Evolutionary conservation across 2,888 invertebrate genomes (phyloP).

Genomic region (Tanypteryx hageni): DNA sequence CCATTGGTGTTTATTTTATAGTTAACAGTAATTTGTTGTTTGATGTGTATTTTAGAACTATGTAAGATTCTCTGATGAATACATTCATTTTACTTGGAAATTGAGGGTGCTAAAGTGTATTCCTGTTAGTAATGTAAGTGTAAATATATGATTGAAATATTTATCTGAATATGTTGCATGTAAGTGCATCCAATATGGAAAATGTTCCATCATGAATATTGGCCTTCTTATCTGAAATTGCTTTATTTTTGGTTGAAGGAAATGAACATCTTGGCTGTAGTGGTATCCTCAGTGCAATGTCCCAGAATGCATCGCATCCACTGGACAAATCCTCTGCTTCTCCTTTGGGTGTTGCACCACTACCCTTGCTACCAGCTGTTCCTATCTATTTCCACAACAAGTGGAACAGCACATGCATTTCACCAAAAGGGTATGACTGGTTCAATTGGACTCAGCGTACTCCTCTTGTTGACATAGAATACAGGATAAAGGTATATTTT

Average conservation of each 20-base stretch:
- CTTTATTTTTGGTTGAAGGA: background rate
- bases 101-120: too few species aligned
- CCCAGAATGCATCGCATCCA: background rate
- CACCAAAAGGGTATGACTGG: background rate
- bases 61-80: too few species aligned
- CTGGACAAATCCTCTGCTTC: background rate
- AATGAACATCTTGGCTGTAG: background rate
- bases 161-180: too few species aligned
- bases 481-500: background rate
- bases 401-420: background rate
- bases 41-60: too few species aligned
- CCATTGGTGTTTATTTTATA: too few species aligned
- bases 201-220: too few species aligned
- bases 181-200: too few species aligned
- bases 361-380: background rate
- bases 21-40: too few species aligned
- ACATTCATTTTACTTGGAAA: too few species aligned
- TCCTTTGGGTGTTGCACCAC: background rate
- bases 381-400: background rate
- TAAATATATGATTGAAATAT: too few species aligned
- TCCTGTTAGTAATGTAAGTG: too few species aligned
- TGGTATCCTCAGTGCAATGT: background rate
- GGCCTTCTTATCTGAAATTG: too few species aligned
- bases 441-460: background rate
- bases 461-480: conserved; percentile 1